Percentiles rank a stretch among this genome's conserved stretches.
These are phyloP conservation scores for Drosophila putrida DNA, from an alignment of 2,888 invertebrate species.

Conservation along the genomic window DNA sequence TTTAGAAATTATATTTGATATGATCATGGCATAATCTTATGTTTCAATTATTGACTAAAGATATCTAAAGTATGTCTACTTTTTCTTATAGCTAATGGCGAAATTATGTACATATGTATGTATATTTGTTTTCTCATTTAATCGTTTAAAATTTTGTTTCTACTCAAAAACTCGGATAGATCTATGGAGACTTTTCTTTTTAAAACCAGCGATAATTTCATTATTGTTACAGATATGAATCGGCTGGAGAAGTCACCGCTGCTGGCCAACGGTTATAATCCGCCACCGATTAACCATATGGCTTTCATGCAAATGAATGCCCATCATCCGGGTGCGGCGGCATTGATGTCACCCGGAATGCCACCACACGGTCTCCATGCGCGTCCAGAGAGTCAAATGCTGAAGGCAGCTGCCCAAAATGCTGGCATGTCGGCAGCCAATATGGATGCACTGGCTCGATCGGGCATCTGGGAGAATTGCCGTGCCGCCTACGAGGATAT, in stretches of 20 bases:
- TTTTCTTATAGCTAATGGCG: constrained; percentile 17
- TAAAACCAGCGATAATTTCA: constrained; percentile 5
- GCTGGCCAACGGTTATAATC: constrained; percentile 97
- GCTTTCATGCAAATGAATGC: constrained; percentile 97
- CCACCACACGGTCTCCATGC: constrained; percentile 92
- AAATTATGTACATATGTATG: constrained; percentile 21
- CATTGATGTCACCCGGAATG: constrained; percentile 94
- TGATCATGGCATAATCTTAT: neutral
- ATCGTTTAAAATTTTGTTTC: neutral
- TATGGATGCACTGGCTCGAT: constrained; percentile 96
- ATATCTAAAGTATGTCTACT: constrained; percentile 15
- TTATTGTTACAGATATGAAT: constrained; percentile 89
- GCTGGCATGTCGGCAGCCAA: constrained; percentile 89
- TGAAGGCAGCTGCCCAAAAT: constrained; percentile 91
- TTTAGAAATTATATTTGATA: neutral
- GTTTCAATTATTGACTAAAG: neutral
- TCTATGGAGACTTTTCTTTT: neutral
- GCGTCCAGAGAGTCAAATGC: constrained; percentile 90
- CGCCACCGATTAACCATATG: constrained; percentile 96
- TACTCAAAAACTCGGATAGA: neutral
- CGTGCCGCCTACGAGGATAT: constrained; percentile 97
- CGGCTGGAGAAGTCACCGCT: constrained; percentile 96
- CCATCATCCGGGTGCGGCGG: constrained; percentile 90
- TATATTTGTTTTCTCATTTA: neutral
- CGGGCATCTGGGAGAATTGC: constrained; percentile 97